phyloP scores from a whole-genome alignment of 2,113 vertebrate species.

The Phylloscopus trochilus region DNA sequence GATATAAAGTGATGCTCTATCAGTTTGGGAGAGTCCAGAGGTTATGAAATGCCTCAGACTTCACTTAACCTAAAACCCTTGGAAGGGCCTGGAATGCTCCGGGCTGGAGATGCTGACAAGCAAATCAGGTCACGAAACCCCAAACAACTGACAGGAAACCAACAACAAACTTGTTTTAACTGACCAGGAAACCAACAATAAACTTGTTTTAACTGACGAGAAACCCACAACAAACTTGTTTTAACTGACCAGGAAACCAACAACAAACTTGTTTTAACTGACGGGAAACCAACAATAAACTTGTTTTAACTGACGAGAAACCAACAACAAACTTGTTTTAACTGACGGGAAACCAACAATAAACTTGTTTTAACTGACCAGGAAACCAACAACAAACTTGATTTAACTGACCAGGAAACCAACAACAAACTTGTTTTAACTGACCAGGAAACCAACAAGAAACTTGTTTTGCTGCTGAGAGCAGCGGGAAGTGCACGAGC shows the following conservation, averaged over 20 bases:
- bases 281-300: background rate
- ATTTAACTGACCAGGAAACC: background rate
- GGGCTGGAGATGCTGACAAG: background rate
- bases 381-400: too few species aligned
- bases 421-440: fast-evolving
- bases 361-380: fast-evolving
- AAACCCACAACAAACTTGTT: fast-evolving
- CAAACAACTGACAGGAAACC: background rate
- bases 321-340: too few species aligned
- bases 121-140: background rate
- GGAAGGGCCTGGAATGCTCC: background rate
- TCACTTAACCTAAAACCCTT: background rate
- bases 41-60: background rate
- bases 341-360: background rate
- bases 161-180: fast-evolving
- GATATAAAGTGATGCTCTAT: fast-evolving
- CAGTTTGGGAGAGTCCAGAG: background rate
- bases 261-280: fast-evolving
- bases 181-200: background rate
- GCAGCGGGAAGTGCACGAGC: fast-evolving
- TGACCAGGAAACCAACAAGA: background rate
- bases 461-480: fast-evolving
- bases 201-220: fast-evolving
- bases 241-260: background rate
- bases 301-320: fast-evolving